Percentiles rank a stretch among this genome's conserved stretches.
Conservation (phyloP, 2,113 vertebrate species). For the Neolamprologus variostigma region DNA sequence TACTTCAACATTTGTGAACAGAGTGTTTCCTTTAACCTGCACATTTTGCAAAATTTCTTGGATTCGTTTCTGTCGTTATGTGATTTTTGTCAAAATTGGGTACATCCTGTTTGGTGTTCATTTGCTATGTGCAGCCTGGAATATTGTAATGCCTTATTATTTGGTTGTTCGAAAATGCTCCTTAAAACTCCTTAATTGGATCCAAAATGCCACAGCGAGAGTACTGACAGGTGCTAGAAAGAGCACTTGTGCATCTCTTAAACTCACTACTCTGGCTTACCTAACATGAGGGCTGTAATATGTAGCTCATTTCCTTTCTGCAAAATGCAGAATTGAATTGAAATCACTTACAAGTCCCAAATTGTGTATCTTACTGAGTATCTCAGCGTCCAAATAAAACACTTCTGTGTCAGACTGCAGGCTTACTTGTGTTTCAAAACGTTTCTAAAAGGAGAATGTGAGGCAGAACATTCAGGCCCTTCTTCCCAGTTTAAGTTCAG, state of each 20-base stretch:
- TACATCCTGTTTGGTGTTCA: neutral
- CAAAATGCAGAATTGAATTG: neutral
- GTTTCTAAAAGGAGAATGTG: neutral
- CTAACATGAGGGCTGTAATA: neutral
- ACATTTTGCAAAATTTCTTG: neutral
- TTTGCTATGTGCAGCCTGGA: neutral
- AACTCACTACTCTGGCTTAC: fast-evolving
- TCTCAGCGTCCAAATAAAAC: neutral
- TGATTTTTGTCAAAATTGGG: neutral
- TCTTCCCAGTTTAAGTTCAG: neutral
- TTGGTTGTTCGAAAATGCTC: neutral
- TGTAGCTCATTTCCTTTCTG: neutral
- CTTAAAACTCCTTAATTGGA: neutral
- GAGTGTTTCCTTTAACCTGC: neutral
- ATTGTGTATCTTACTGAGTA: neutral
- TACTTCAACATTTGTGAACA: neutral
- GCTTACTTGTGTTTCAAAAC: neutral
- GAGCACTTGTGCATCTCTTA: neutral
- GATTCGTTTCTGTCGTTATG: fast-evolving
- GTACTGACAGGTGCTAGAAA: neutral
- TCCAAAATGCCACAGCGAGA: neutral
- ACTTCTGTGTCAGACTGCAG: neutral
- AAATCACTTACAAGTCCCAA: neutral
- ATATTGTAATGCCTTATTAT: neutral
- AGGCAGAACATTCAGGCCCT: neutral